A percentile compares a stretch with the other conserved stretches of the same genome.
Conservation (phyloP, 2,113 vertebrate species). For the Jaculus jaculus region DNA sequence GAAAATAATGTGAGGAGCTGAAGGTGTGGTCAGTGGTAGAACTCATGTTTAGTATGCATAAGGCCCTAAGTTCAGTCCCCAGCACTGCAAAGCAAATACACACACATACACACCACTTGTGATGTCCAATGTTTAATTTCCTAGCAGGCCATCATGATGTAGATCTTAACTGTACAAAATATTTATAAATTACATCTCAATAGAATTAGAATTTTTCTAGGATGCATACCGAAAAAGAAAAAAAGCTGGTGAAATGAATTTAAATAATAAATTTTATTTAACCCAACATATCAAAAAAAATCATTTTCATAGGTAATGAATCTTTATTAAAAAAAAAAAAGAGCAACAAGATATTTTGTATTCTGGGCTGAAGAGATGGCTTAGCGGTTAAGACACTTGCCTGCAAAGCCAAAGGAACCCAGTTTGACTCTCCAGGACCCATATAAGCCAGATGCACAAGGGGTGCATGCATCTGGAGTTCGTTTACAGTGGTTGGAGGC, state of each 20-base stretch:
- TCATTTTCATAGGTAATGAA: background rate
- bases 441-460: no score
- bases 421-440: no score
- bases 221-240: background rate
- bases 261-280: constrained; percentile 45
- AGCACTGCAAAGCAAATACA: background rate
- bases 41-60: background rate
- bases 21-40: background rate
- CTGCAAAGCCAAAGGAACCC: no score
- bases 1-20: background rate
- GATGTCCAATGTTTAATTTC: background rate
- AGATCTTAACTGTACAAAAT: background rate
- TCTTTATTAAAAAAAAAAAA: background rate
- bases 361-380: no score
- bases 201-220: background rate
- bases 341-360: background rate
- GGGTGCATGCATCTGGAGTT: no score
- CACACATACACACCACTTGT: no score
- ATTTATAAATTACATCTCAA: background rate
- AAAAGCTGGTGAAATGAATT: background rate
- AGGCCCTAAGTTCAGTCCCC: background rate
- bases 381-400: no score
- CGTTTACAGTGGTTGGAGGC: no score
- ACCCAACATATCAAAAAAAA: background rate
- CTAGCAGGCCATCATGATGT: background rate